Percentiles rank a stretch among this genome's conserved stretches.
phyloP scores from a whole-genome alignment of 53 echinoderm and acorn worm species.

The Paelopatides confundens region DNA sequence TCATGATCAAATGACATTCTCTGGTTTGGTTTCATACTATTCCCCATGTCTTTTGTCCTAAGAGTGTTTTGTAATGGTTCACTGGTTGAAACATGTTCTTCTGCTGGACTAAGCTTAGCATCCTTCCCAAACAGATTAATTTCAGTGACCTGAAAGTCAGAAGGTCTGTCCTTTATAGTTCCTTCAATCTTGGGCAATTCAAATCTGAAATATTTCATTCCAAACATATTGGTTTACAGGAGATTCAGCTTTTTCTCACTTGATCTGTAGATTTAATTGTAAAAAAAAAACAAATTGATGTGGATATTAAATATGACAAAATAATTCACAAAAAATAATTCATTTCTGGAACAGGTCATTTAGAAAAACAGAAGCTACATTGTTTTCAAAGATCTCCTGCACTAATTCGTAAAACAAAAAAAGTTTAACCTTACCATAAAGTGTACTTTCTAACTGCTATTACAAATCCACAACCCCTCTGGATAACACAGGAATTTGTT shows the following conservation, averaged over 20 bases:
- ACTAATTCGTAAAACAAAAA: too few relatives aligned
- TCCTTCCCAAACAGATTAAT: slow-evolving; percentile 56
- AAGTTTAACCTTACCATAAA: too few relatives aligned
- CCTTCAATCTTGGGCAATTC: slow-evolving; percentile 64
- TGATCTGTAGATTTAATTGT: too few relatives aligned
- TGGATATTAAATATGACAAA: too few relatives aligned
- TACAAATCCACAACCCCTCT: too few relatives aligned
- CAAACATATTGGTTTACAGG: slow-evolving; percentile 42
- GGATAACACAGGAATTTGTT: too few relatives aligned
- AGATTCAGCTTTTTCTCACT: background rate
- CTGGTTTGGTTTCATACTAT: background rate
- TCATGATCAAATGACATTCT: background rate
- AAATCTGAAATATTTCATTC: slow-evolving; percentile 70
- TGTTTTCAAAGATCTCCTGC: too few relatives aligned
- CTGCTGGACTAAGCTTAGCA: background rate
- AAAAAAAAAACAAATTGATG: too few relatives aligned
- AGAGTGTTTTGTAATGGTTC: background rate
- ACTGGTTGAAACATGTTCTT: background rate
- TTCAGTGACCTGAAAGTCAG: slow-evolving; percentile 81
- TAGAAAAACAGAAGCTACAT: too few relatives aligned
- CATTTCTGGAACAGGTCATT: too few relatives aligned
- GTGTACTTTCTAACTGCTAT: too few relatives aligned
- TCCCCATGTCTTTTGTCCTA: background rate
- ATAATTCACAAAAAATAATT: too few relatives aligned
- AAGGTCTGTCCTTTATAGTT: slow-evolving; percentile 47